A percentile compares a stretch with the other conserved stretches of the same genome.
phyloP scores from a whole-genome alignment of 2,113 vertebrate species.

The Sebastes schlegelii region DNA sequence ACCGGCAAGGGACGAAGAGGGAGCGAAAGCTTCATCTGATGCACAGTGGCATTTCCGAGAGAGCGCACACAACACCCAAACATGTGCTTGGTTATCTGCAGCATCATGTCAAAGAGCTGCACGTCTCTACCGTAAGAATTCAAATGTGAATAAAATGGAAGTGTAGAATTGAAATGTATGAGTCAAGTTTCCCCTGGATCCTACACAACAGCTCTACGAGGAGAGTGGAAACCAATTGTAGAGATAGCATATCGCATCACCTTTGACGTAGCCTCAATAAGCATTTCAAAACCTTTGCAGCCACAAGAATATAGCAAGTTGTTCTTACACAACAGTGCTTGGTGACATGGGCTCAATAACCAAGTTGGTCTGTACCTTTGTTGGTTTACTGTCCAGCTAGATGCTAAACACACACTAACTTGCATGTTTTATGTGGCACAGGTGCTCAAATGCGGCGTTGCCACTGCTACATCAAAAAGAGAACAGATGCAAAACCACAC shows the following conservation, averaged over 20 bases:
- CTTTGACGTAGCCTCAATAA: background rate
- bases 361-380: background rate
- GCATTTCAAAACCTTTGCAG: background rate
- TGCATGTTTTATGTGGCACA: background rate
- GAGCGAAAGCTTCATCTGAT: conserved; percentile 22
- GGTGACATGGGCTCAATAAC: background rate
- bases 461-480: background rate
- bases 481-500: conserved; percentile 18
- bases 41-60: conserved; percentile 32
- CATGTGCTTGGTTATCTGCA: conserved; percentile 14
- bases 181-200: background rate
- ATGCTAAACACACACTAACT: background rate
- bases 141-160: conserved; percentile 9
- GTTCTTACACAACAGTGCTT: background rate
- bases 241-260: background rate
- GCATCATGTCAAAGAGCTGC: conserved; percentile 9
- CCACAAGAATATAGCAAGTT: background rate
- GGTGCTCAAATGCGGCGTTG: background rate
- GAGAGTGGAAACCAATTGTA: background rate
- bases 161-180: background rate
- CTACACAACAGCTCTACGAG: background rate
- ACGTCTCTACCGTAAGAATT: background rate
- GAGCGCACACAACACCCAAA: conserved; percentile 23
- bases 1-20: conserved; percentile 28
- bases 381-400: conserved; percentile 1